Evolutionary conservation across 1,140 invertebrate species (phyloP).

Genomic region (Bombus consobrinus): DNA sequence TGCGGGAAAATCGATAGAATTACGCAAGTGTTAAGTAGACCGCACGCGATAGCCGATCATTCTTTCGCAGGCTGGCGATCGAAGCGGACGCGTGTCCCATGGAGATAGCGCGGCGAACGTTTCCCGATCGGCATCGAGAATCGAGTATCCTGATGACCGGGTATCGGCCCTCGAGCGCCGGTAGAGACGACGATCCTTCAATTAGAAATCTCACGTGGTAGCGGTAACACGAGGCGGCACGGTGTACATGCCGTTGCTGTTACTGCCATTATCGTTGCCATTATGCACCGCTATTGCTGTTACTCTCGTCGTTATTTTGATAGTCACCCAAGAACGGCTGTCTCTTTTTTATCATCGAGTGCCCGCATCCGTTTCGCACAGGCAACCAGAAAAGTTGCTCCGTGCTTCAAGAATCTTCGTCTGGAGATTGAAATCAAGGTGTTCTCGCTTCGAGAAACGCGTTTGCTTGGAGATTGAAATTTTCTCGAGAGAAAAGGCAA

Average conservation of each 20-base stretch:
- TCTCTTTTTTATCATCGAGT: neutral
- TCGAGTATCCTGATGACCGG: constrained; percentile 44
- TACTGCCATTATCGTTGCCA: constrained; percentile 51
- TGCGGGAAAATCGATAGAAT: constrained; percentile 12
- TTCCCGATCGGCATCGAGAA: constrained; percentile 48
- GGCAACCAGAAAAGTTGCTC: neutral
- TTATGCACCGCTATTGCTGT: constrained; percentile 58
- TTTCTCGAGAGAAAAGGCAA: neutral
- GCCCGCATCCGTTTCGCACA: constrained; percentile 45
- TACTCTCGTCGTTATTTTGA: constrained; percentile 61
- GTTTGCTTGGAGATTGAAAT: neutral
- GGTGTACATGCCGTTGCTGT: constrained; percentile 38
- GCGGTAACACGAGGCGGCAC: constrained; percentile 31
- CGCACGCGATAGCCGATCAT: neutral
- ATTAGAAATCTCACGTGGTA: constrained; percentile 65
- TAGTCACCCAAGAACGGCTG: constrained; percentile 50
- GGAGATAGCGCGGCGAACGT: constrained; percentile 26
- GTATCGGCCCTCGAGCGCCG: constrained; percentile 54
- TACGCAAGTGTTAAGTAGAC: neutral
- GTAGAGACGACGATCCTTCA: constrained; percentile 63
- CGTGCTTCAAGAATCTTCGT: neutral
- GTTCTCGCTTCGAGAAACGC: neutral
- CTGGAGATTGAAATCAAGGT: constrained; percentile 5
- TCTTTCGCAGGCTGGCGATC: neutral
- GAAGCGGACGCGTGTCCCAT: neutral